Evolutionary conservation across 23 tunicate species (phyloP).

Genomic region (Halocynthia aurantium): DNA sequence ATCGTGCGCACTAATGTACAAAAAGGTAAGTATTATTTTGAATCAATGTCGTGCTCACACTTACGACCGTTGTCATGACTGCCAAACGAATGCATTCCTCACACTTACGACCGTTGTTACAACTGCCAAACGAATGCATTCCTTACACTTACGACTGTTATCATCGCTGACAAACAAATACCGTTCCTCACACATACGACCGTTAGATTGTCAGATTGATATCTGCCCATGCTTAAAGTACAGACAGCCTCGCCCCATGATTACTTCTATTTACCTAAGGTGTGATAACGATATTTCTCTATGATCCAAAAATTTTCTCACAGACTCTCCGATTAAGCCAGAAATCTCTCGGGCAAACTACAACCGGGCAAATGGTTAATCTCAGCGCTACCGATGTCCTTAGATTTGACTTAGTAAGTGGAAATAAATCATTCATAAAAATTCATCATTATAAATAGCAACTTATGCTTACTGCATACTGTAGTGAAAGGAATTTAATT

Average conservation of each 20-base stretch:
- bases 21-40: constrained; percentile 36
- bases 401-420: constrained; percentile 53
- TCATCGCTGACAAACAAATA: no score
- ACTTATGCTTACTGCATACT: no score
- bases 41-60: no score
- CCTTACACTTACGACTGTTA: no score
- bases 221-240: not conserved
- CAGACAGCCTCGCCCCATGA: not conserved
- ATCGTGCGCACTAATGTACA: constrained; percentile 71
- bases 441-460: no score
- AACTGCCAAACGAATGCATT: no score
- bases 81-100: not conserved
- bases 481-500: not conserved
- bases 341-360: constrained; percentile 33
- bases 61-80: not conserved
- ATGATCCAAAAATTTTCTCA: no score
- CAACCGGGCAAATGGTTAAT: constrained; percentile 76
- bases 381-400: constrained; percentile 79
- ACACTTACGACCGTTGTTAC: not conserved
- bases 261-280: not conserved
- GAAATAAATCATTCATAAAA: no score
- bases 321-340: constrained; percentile 58
- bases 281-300: no score
- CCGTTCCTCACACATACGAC: not conserved
- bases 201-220: no score